Percentiles rank a stretch among this genome's conserved stretches.
phyloP scores from a whole-genome alignment of 1,140 invertebrate genomes.

The Drosophila aff. region DNA sequence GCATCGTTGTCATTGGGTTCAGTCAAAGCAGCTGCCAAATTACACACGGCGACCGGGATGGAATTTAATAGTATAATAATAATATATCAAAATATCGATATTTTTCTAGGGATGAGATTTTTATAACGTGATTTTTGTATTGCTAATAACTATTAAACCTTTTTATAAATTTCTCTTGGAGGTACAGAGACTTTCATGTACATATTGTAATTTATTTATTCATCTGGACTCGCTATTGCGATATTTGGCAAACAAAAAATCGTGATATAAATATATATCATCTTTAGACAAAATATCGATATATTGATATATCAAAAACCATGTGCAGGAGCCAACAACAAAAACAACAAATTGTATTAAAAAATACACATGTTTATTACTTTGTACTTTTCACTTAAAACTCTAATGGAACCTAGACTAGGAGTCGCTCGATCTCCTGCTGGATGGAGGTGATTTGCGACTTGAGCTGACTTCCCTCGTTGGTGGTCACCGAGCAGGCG shows the following conservation, averaged over 20 bases:
- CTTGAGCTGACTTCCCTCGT: constrained; percentile 98
- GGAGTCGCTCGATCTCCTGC: constrained; percentile 97
- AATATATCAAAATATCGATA: too few species aligned
- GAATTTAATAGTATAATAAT: too few species aligned
- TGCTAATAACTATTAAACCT: too few species aligned
- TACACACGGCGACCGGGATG: constrained; percentile 19
- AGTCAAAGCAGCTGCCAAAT: constrained; percentile 28
- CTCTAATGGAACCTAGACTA: constrained; percentile 90
- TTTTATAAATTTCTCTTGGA: too few species aligned
- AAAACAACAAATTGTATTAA: constrained; percentile 17
- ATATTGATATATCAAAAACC: not conserved
- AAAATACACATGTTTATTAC: constrained; percentile 59
- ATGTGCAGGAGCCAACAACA: constrained; percentile 17
- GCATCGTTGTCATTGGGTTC: constrained; percentile 54
- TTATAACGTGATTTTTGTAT: too few species aligned
- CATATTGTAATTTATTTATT: too few species aligned
- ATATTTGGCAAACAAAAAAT: too few species aligned
- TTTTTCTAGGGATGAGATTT: too few species aligned
- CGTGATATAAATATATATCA: too few species aligned
- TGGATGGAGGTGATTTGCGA: constrained; percentile 96
- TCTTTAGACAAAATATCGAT: too few species aligned
- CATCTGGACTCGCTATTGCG: too few species aligned
- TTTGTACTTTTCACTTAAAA: constrained; percentile 62
- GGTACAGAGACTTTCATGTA: too few species aligned
- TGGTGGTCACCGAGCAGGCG: constrained; percentile 96